These are phyloP conservation scores for Intellagama lesueurii DNA, from an alignment of 2,797 vertebrate genomes.

Conservation along the genomic window DNA sequence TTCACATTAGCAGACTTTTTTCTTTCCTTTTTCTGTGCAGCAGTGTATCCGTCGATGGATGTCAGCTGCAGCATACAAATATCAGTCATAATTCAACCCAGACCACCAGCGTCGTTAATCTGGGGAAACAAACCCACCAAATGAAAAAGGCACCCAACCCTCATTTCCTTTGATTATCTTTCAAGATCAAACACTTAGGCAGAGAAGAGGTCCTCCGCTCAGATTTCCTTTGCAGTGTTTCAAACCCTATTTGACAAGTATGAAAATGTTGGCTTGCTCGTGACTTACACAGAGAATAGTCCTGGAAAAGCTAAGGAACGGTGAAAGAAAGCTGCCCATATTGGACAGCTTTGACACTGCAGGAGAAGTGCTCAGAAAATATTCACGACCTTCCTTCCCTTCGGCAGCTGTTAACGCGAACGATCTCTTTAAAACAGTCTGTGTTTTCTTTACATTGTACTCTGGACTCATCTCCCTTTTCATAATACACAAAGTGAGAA, in stretches of 20 bases:
- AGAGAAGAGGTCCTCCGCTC: constrained; percentile 44
- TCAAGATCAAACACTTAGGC: constrained; percentile 58
- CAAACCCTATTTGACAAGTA: constrained; percentile 55
- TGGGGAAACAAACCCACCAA: no score
- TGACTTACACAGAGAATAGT: constrained; percentile 44
- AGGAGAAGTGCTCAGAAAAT: constrained; percentile 42
- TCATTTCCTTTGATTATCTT: constrained; percentile 20
- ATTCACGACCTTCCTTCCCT: constrained; percentile 36
- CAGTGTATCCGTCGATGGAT: constrained; percentile 59
- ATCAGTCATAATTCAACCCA: constrained; percentile 68
- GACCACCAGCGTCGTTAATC: constrained; percentile 18
- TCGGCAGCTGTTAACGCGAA: constrained; percentile 12
- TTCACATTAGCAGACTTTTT: no score
- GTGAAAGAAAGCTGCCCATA: constrained; percentile 54
- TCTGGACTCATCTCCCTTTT: neutral
- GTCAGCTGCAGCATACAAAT: constrained; percentile 70
- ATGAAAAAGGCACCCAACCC: no score
- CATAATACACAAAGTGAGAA: neutral
- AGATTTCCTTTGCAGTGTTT: constrained; percentile 56
- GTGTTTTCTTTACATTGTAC: neutral
- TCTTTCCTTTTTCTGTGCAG: constrained; percentile 22
- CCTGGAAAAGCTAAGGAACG: constrained; percentile 58
- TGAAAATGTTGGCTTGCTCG: constrained; percentile 65
- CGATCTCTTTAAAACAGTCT: neutral
- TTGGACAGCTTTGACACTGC: constrained; percentile 56